Evolutionary conservation across 1,140 invertebrate genomes (phyloP).

Genomic region (Drosophila baimaii): DNA sequence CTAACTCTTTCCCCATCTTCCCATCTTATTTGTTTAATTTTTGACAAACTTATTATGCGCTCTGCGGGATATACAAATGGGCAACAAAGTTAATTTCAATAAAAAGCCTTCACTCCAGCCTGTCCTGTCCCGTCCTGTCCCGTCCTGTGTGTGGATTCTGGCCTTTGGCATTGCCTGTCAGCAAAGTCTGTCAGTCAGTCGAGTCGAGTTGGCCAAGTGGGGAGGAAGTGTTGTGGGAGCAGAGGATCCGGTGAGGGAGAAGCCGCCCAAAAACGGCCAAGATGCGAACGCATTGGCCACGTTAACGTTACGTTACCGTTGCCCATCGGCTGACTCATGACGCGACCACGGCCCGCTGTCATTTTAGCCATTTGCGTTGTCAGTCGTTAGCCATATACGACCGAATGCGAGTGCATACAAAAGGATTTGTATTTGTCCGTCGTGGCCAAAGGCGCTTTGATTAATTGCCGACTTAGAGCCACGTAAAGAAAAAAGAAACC

Average conservation of each 20-base stretch:
- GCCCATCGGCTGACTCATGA: conserved; percentile 78
- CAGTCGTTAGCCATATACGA: conserved; percentile 75
- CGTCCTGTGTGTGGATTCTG: conserved; percentile 29
- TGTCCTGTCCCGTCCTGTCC: background rate
- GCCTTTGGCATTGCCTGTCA: conserved; percentile 71
- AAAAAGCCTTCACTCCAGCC: conserved; percentile 54
- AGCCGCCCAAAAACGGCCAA: conserved; percentile 66
- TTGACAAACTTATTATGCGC: conserved; percentile 56
- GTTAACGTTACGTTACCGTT: conserved; percentile 72
- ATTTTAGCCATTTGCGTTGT: conserved; percentile 80
- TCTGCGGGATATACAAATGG: conserved; percentile 46
- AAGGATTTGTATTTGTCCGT: conserved; percentile 80
- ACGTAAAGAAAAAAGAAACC: conserved; percentile 3
- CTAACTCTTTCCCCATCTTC: conserved; percentile 3
- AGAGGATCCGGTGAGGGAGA: conserved; percentile 7
- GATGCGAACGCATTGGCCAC: conserved; percentile 35
- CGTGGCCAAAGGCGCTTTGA: conserved; percentile 77
- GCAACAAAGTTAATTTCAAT: conserved; percentile 75
- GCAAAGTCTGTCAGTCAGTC: conserved; percentile 47
- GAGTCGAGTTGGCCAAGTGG: conserved; percentile 26
- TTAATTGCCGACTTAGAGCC: conserved; percentile 80
- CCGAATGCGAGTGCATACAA: conserved; percentile 56
- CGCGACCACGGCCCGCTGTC: conserved; percentile 66
- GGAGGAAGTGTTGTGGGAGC: conserved; percentile 8
- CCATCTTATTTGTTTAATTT: conserved; percentile 36